Evolutionary conservation across 2,888 invertebrate species (phyloP).

Genomic region (Muscina levida): DNA sequence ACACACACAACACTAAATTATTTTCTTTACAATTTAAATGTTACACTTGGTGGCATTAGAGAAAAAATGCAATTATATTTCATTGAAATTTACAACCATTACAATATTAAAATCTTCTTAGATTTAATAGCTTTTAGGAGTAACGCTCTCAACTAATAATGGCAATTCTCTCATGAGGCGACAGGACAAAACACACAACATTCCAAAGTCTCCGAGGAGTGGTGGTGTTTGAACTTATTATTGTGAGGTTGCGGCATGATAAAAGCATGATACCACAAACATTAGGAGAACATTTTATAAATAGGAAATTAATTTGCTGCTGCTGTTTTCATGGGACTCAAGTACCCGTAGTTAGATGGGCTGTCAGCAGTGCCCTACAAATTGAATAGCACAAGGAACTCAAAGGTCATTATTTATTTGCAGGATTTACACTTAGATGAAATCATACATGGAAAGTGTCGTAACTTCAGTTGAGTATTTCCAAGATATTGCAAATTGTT

Average conservation of each 20-base stretch:
- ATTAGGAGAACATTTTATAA: conserved; percentile 2
- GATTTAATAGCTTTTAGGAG: too few relatives aligned
- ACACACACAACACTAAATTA: background rate
- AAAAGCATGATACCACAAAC: background rate
- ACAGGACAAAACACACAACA: background rate
- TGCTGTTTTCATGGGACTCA: background rate
- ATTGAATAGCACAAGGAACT: background rate
- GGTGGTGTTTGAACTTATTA: conserved; percentile 20
- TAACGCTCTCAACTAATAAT: background rate
- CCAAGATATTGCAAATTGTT: too few relatives aligned
- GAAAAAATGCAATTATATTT: conserved; percentile 30
- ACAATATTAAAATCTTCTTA: conserved; percentile 15
- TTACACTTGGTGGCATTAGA: background rate
- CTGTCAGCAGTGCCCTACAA: background rate
- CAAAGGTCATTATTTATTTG: too few relatives aligned
- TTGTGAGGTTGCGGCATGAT: background rate
- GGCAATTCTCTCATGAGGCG: background rate
- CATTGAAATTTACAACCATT: conserved; percentile 23
- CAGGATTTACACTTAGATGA: background rate
- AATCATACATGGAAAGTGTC: conserved; percentile 7
- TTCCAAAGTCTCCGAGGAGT: too few relatives aligned
- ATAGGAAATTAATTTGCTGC: conserved; percentile 25
- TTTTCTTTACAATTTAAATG: conserved; percentile 16
- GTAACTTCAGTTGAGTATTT: conserved; percentile 53
- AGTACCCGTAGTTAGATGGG: background rate